These are phyloP conservation scores for Beris morrisii DNA, from an alignment of 2,888 invertebrate species.

Conservation along the genomic window DNA sequence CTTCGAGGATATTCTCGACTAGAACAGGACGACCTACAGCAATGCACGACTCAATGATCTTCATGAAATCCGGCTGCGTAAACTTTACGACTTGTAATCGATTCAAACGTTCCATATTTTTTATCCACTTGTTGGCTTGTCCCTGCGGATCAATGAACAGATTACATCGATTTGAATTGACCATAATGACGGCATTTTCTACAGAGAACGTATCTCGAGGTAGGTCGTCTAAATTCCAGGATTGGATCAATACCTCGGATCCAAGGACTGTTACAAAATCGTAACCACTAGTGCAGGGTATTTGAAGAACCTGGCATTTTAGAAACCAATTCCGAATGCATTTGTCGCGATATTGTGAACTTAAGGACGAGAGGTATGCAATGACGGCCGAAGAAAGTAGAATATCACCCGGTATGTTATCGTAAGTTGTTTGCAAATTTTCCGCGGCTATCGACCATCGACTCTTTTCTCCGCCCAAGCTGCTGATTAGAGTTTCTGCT, in stretches of 20 bases:
- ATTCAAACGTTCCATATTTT: slow-evolving; percentile 72
- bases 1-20: slow-evolving; percentile 82
- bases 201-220: slow-evolving; percentile 84
- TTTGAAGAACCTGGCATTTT: slow-evolving; percentile 67
- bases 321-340: slow-evolving; percentile 72
- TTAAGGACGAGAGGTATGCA: slow-evolving; percentile 86
- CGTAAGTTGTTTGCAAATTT: slow-evolving; percentile 72
- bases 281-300: slow-evolving; percentile 77
- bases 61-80: slow-evolving; percentile 54
- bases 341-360: slow-evolving; percentile 64
- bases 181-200: slow-evolving; percentile 85
- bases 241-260: slow-evolving; percentile 71
- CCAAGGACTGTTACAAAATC: slow-evolving; percentile 76
- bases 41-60: slow-evolving; percentile 65
- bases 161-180: slow-evolving; percentile 83
- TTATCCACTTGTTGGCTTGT: slow-evolving; percentile 90
- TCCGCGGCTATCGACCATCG: slow-evolving; percentile 81
- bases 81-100: slow-evolving; percentile 52
- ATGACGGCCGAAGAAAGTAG: slow-evolving; percentile 86
- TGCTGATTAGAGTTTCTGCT: slow-evolving; percentile 85
- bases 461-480: slow-evolving; percentile 84
- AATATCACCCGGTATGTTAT: slow-evolving; percentile 87
- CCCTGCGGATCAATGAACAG: slow-evolving; percentile 85
- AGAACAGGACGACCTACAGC: slow-evolving; percentile 75
- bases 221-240: slow-evolving; percentile 83